Conservation (phyloP, 2,888 invertebrate genomes). For the Steinernema hermaphroditum region DNA sequence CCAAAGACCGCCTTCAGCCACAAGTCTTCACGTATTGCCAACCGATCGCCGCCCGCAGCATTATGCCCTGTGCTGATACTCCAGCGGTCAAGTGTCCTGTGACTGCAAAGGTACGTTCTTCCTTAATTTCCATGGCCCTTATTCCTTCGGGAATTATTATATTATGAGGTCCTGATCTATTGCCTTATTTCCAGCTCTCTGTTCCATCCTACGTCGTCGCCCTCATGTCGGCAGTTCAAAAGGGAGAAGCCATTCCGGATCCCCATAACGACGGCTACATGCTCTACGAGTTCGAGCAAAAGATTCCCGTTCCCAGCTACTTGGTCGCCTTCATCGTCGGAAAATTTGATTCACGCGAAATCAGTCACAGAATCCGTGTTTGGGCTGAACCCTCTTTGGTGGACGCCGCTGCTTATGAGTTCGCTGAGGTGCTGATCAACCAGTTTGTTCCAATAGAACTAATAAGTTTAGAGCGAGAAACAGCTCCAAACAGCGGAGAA, state of each 20-base stretch:
- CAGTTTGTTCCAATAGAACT: neutral
- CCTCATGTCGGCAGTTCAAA: constrained; percentile 82
- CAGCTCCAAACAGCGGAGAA: constrained; percentile 25
- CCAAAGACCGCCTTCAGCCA: constrained; percentile 81
- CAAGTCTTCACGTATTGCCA: constrained; percentile 75
- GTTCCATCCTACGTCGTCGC: constrained; percentile 78
- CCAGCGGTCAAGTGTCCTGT: constrained; percentile 84
- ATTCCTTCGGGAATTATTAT: no score
- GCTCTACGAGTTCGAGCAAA: constrained; percentile 12
- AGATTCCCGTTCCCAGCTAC: constrained; percentile 82
- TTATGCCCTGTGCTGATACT: constrained; percentile 87
- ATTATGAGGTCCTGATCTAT: no score
- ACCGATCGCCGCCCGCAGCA: constrained; percentile 85
- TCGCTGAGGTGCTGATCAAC: constrained; percentile 72
- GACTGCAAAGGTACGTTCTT: constrained; percentile 71
- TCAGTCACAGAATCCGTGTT: constrained; percentile 73
- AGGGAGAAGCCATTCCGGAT: constrained; percentile 57
- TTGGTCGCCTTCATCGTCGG: constrained; percentile 85
- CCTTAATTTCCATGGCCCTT: no score
- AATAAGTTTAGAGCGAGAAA: constrained; percentile 9
- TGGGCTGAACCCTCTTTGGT: constrained; percentile 85
- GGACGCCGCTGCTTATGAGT: constrained; percentile 82
- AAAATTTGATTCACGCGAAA: constrained; percentile 72
- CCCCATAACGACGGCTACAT: neutral
- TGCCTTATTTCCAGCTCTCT: constrained; percentile 72